Evolutionary conservation across 1,140 invertebrate genomes (phyloP).

Genomic region (Nephila pilipes): DNA sequence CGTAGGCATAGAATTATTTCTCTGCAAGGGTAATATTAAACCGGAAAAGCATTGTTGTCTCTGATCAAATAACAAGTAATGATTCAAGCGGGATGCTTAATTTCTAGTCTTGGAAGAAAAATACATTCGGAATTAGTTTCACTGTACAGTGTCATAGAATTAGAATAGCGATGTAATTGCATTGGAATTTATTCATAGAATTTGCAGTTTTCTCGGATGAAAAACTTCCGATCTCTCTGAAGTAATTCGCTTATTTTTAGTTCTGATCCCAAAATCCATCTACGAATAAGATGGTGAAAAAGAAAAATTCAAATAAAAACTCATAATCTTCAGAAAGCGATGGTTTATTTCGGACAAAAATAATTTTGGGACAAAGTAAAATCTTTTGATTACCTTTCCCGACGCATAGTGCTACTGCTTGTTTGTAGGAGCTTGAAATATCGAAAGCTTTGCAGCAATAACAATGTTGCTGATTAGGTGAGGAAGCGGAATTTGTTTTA

Average conservation of each 20-base stretch:
- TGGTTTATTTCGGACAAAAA: slow-evolving; percentile 55
- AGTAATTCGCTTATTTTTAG: slow-evolving; percentile 41
- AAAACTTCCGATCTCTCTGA: not conserved
- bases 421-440: not conserved
- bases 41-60: not conserved
- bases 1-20: not conserved
- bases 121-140: slow-evolving; percentile 25
- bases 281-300: slow-evolving; percentile 14
- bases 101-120: slow-evolving; percentile 9
- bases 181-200: slow-evolving; percentile 40
- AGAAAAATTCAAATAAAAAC: slow-evolving; percentile 51
- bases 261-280: slow-evolving; percentile 18
- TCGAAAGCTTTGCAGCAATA: slow-evolving; percentile 53
- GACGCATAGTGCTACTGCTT: not conserved
- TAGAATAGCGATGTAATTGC: not conserved
- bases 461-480: slow-evolving; percentile 49
- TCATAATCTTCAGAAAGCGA: slow-evolving; percentile 27
- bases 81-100: not conserved
- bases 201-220: not conserved
- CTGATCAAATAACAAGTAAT: not conserved
- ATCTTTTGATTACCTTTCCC: slow-evolving; percentile 56
- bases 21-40: not conserved
- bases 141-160: not conserved
- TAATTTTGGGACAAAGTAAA: slow-evolving; percentile 51
- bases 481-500: slow-evolving; percentile 52